A percentile compares a stretch with the other conserved stretches of the same genome.
Conservation (phyloP, 2,113 vertebrate genomes). For the Vombatus ursinus region DNA sequence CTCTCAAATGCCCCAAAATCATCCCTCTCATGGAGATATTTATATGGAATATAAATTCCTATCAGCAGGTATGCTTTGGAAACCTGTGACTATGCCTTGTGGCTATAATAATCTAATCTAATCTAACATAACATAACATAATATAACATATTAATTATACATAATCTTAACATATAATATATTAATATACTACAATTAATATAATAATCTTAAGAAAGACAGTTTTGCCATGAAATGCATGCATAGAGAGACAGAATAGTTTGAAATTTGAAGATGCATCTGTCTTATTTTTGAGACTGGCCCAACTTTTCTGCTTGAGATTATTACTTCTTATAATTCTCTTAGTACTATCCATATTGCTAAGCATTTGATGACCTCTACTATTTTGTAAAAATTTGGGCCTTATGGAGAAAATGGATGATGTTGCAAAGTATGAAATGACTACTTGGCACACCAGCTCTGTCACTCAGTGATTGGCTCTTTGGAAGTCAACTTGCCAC, state of each 20-base stretch:
- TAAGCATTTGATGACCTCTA: background rate
- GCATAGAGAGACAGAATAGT: background rate
- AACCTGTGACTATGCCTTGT: background rate
- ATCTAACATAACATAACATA: too few species aligned
- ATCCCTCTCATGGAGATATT: background rate
- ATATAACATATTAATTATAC: too few species aligned
- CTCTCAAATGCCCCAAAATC: background rate
- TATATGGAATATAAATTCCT: background rate
- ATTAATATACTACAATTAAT: too few species aligned
- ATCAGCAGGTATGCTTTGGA: background rate
- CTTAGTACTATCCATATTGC: background rate
- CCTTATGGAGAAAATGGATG: background rate
- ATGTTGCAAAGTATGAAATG: background rate
- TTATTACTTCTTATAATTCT: background rate
- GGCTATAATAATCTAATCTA: background rate
- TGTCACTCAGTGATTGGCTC: background rate
- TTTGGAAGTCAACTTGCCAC: background rate
- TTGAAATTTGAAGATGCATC: background rate
- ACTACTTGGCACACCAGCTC: background rate
- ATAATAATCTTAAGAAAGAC: background rate
- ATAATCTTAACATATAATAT: too few species aligned
- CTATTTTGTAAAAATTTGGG: background rate
- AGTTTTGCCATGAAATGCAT: background rate
- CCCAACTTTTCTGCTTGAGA: background rate
- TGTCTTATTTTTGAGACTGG: background rate